Percentiles rank a stretch among this genome's conserved stretches.
Conservation (phyloP, 2,797 vertebrate species). For the Amazona ochrocephala region DNA sequence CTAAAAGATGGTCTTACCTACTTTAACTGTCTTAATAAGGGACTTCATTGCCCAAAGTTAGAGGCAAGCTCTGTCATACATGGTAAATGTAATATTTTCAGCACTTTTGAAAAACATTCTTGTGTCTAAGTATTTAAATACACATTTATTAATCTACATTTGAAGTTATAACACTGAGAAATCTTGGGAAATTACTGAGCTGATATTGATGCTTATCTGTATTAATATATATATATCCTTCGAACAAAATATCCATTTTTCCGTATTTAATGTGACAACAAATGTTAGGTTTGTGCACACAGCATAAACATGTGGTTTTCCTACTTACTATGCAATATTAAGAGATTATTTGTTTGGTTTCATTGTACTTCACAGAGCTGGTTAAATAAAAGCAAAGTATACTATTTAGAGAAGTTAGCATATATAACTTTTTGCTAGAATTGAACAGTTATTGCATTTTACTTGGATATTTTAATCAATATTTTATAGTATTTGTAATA, state of each 20-base stretch:
- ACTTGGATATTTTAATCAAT: neutral
- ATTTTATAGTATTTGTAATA: neutral
- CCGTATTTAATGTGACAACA: neutral
- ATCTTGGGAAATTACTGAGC: neutral
- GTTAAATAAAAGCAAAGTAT: neutral
- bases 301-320: neutral
- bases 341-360: neutral
- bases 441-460: neutral
- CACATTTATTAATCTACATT: neutral
- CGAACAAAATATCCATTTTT: neutral
- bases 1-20: neutral
- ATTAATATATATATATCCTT: neutral
- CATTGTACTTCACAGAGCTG: neutral
- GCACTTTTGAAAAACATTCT: neutral
- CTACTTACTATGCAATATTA: neutral
- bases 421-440: neutral
- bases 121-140: neutral
- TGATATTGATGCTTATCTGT: neutral
- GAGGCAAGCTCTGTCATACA: accelerated
- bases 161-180: neutral
- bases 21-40: neutral
- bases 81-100: neutral
- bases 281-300: neutral
- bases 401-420: neutral
- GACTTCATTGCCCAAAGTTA: neutral